Evolutionary conservation across 2,888 invertebrate genomes (phyloP).

Genomic region (Nineta flava): DNA sequence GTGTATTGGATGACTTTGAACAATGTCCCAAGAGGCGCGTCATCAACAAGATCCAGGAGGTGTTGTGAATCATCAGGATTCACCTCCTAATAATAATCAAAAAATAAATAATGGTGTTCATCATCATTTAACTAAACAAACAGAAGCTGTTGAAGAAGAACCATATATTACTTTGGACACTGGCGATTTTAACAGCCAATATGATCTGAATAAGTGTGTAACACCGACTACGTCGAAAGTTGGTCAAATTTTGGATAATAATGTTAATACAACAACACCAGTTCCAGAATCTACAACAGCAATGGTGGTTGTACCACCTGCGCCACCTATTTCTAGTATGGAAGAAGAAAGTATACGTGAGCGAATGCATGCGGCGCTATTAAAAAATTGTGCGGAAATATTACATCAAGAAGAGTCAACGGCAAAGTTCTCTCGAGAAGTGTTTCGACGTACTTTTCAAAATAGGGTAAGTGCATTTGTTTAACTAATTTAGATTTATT

Average conservation of each 20-base stretch:
- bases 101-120: neutral
- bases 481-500: neutral
- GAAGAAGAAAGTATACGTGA: conserved; percentile 53
- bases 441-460: conserved; percentile 46
- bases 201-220: neutral
- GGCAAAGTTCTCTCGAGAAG: conserved; percentile 42
- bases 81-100: no score
- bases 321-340: conserved; percentile 41
- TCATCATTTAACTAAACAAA: neutral
- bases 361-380: conserved; percentile 37
- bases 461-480: conserved; percentile 40
- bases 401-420: conserved; percentile 37
- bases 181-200: neutral
- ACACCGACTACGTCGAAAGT: no score
- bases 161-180: neutral
- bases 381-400: conserved; percentile 49
- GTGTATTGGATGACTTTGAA: no score
- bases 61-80: neutral
- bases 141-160: neutral
- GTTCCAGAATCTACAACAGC: no score
- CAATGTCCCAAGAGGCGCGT: no score
- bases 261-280: no score
- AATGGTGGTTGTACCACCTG: neutral
- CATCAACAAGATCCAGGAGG: neutral
- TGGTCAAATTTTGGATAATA: no score